Base-by-base conservation (phyloP, 2,113 vertebrate species). In the Paradoxurus hermaphroditus region DNA sequence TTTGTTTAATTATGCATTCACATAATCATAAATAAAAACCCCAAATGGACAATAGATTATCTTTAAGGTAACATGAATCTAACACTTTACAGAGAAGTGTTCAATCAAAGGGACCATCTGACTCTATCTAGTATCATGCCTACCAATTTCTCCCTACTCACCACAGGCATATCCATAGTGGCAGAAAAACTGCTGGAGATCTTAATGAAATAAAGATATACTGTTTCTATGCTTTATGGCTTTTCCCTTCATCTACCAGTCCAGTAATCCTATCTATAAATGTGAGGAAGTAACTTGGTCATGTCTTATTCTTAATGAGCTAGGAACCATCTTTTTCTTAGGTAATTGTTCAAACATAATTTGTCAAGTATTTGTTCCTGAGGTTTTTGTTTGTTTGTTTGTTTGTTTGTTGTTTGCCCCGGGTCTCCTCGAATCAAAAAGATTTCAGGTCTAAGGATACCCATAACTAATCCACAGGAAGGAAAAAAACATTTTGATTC, bases 331-430 rank as follows among this genome's bases (percentile, higher is more conserved):
- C 6, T 46, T 27, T 90, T 96, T 49, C 72, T 86, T 75, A 51
- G 62, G 65, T 83, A 90, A 89, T 65, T 75, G 10, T 93, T 84
- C 49, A 95, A 93, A 90, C 2, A 15, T 41, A 82, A 91, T 95
- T 95, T 85, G 70, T 77, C 93, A 96, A 86, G 34, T 81, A 73
- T 95, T 91, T 94, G 51, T 93, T 82, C 36, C 81, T 49, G 31
- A 91, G 41, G 29, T 18, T 83, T 84, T 53, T 18, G 16, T 53
- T 19, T 23, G 79, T 84, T 44, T 29, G 21, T 56, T 23, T 56
- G 19, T 7, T 23, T 56, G 21, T 56, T 0, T 56, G 18, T 84
- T 84, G 65, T 91, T 39, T 79, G 44, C 2, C n/a, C 78, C 19
- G 19, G 59, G 51, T 41, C 83, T 77, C 29, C 31, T 84, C 72